Conservation (phyloP, 2,797 vertebrate genomes). For the Scyliorhinus canicula region DNA sequence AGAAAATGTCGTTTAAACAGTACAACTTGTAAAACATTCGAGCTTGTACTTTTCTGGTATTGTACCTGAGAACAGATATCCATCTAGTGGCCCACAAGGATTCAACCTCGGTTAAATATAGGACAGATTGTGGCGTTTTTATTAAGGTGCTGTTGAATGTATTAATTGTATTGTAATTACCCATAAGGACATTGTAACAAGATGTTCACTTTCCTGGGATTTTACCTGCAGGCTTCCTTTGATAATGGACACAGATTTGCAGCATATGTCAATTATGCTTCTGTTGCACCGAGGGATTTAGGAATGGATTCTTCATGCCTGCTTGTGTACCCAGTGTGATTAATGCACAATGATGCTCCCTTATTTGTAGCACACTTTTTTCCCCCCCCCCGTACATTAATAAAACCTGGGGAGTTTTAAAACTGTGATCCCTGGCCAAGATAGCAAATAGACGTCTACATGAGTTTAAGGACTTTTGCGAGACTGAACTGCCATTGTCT, state of each 20-base stretch:
- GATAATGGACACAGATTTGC: too few species aligned
- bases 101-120: not conserved
- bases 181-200: not conserved
- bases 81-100: not conserved
- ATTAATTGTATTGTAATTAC: slow-evolving; percentile 7
- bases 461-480: not conserved
- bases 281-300: not conserved
- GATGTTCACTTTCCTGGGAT: not conserved
- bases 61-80: not conserved
- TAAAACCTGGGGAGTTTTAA: not conserved
- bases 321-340: not conserved
- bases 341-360: not conserved
- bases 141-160: slow-evolving; percentile 8
- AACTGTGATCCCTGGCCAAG: not conserved
- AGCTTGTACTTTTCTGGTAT: not conserved
- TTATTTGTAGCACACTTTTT: not conserved
- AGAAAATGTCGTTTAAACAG: not conserved
- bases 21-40: not conserved
- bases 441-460: not conserved
- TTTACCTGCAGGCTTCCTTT: slow-evolving; percentile 9
- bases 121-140: not conserved
- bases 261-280: not conserved
- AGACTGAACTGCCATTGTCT: not conserved
- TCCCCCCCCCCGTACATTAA: not conserved
- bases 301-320: not conserved